A percentile compares a stretch with the other conserved stretches of the same genome.
These are phyloP conservation scores for Bellardia pandia DNA, from an alignment of 2,888 invertebrate species.

Conservation along the genomic window DNA sequence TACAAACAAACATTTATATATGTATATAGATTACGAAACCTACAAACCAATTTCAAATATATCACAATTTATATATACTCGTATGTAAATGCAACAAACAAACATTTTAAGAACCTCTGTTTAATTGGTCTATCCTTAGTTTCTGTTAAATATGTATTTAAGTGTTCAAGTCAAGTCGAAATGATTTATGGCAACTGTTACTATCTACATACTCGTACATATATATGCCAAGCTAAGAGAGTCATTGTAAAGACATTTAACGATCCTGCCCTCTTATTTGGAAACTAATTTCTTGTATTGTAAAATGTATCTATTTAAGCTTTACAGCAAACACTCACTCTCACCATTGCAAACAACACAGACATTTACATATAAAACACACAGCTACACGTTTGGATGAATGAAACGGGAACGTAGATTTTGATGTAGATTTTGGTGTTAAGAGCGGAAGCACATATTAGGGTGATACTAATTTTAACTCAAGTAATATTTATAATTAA, in stretches of 20 bases:
- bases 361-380: background rate
- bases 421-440: slow-evolving; percentile 14
- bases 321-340: slow-evolving; percentile 33
- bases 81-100: no score
- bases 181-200: slow-evolving; percentile 64
- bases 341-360: background rate
- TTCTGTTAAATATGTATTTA: background rate
- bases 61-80: no score
- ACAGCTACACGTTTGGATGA: background rate
- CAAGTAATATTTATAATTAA: no score
- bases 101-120: slow-evolving; percentile 14
- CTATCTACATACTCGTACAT: background rate
- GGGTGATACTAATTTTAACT: background rate
- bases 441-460: background rate
- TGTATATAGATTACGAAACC: no score
- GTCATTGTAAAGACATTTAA: slow-evolving; percentile 55
- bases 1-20: no score
- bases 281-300: slow-evolving; percentile 55
- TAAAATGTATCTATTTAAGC: slow-evolving; percentile 54
- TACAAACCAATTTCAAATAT: no score
- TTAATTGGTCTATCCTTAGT: background rate
- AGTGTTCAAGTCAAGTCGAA: slow-evolving; percentile 57
- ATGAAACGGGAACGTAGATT: background rate
- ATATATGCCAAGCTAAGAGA: slow-evolving; percentile 1
- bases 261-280: slow-evolving; percentile 56